Conservation (phyloP, 2,797 vertebrate genomes). For the Brotula barbata region DNA sequence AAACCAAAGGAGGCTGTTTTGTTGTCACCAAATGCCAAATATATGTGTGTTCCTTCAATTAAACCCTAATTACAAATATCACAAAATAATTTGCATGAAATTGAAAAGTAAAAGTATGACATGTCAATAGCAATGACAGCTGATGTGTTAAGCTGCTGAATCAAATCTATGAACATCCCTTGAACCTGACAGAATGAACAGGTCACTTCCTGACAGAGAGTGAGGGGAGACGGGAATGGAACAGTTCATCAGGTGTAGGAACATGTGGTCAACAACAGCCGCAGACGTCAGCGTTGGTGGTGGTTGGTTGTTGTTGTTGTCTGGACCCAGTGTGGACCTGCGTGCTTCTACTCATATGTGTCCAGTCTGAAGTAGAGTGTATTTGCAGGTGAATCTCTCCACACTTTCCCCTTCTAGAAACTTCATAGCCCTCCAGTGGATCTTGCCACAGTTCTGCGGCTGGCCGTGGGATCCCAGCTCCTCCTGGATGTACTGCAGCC, state of each 20-base stretch:
- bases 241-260: slow-evolving; percentile 15
- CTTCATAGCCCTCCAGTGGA: slow-evolving; percentile 97
- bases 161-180: slow-evolving; percentile 15
- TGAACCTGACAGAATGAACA: not conserved
- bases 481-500: slow-evolving; percentile 92
- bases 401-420: slow-evolving; percentile 84
- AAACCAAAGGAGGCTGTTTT: too few relatives aligned
- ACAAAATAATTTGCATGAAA: slow-evolving; percentile 10
- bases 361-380: slow-evolving; percentile 88
- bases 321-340: not conserved
- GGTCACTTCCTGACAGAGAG: not conserved
- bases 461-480: slow-evolving; percentile 84
- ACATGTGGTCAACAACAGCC: not conserved
- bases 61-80: slow-evolving; percentile 17
- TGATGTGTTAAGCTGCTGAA: not conserved
- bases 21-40: slow-evolving; percentile 40
- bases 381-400: slow-evolving; percentile 86
- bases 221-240: not conserved
- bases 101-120: not conserved
- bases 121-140: slow-evolving; percentile 6
- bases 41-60: slow-evolving; percentile 33
- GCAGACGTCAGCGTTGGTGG: not conserved
- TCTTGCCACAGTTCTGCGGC: slow-evolving; percentile 86
- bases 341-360: slow-evolving; percentile 69
- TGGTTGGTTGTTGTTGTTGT: not conserved